Conservation (phyloP, 2,113 vertebrate species). For the Tetrao urogallus region DNA sequence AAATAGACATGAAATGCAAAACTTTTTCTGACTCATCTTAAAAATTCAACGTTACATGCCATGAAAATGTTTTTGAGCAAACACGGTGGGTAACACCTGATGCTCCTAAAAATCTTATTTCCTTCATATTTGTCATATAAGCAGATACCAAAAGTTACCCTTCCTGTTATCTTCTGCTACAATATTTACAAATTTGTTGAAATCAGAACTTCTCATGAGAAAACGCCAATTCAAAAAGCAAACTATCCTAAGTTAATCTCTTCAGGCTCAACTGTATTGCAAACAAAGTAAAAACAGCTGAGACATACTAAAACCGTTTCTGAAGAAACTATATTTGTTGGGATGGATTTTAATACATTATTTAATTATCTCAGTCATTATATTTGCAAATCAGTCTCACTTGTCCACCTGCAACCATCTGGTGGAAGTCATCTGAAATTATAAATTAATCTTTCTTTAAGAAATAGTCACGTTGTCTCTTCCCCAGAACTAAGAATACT, state of each 20-base stretch:
- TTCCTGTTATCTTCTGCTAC: neutral
- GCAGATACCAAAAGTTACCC: neutral
- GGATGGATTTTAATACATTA: neutral
- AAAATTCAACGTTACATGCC: neutral
- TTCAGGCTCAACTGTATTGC: neutral
- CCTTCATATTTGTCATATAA: neutral
- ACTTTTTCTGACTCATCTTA: neutral
- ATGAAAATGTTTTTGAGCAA: neutral
- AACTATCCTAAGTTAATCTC: neutral
- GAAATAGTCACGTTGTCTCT: neutral
- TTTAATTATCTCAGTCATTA: neutral
- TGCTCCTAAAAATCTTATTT: neutral
- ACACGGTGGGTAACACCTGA: neutral
- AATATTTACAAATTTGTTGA: neutral
- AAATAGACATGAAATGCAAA: neutral
- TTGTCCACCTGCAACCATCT: neutral
- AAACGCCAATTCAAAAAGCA: neutral
- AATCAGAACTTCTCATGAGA: neutral
- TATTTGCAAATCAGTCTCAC: neutral
- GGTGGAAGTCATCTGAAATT: neutral
- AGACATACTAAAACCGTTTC: neutral
- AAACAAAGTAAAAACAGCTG: neutral
- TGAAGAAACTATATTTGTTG: neutral
- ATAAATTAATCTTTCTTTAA: neutral
- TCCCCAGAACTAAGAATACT: neutral